phyloP scores from a whole-genome alignment of 1,140 invertebrate genomes.

The Drosophila aff. region DNA sequence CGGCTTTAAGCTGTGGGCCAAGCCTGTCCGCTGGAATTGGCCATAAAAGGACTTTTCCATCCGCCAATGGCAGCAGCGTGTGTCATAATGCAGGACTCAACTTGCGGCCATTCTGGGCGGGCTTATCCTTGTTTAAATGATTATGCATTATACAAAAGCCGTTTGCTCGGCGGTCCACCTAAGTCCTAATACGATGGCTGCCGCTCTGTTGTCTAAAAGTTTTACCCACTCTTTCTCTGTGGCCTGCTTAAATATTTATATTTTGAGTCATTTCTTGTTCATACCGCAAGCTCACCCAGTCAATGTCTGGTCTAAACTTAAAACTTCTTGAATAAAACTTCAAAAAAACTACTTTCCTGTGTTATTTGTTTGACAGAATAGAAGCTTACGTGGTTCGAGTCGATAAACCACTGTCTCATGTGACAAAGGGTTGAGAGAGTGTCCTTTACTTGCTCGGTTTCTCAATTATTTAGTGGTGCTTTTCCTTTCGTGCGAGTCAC shows the following conservation, averaged over 20 bases:
- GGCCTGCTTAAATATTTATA: slow-evolving; percentile 67
- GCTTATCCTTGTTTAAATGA: slow-evolving; percentile 77
- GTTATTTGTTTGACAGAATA: neutral
- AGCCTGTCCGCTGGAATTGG: slow-evolving; percentile 55
- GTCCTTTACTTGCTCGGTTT: neutral
- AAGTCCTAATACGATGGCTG: slow-evolving; percentile 35
- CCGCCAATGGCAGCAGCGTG: slow-evolving; percentile 21
- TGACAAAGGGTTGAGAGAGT: neutral
- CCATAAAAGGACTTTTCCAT: slow-evolving; percentile 70
- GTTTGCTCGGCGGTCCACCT: slow-evolving; percentile 24
- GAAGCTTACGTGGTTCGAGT: neutral
- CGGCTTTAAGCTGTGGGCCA: slow-evolving; percentile 59
- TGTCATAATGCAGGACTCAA: slow-evolving; percentile 49
- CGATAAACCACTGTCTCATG: neutral
- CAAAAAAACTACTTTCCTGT: neutral
- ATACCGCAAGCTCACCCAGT: slow-evolving; percentile 21
- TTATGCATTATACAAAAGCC: slow-evolving; percentile 72
- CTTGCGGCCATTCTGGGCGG: slow-evolving; percentile 1
- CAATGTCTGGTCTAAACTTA: slow-evolving; percentile 34
- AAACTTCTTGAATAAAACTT: slow-evolving; percentile 3
- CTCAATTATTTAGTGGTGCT: slow-evolving; percentile 17
- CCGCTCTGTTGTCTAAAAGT: slow-evolving; percentile 41
- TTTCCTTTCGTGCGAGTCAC: slow-evolving; percentile 1
- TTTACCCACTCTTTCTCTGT: slow-evolving; percentile 45
- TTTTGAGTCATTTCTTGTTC: slow-evolving; percentile 56